These are phyloP conservation scores for Diplazon laetatorius DNA, from an alignment of 2,888 invertebrate genomes.

Conservation along the genomic window DNA sequence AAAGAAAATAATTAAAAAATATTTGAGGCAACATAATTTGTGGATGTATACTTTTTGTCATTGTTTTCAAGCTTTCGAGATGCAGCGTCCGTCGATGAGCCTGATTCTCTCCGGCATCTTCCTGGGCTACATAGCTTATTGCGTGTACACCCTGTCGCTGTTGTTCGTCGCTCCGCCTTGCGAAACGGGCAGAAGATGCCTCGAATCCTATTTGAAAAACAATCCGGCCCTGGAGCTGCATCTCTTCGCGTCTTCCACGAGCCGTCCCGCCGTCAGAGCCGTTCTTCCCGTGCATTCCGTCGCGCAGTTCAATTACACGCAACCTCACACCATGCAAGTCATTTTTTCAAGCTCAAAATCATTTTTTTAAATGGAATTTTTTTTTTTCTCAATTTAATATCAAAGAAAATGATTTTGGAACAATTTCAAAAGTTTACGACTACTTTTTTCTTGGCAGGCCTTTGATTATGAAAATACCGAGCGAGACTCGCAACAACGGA, in stretches of 20 bases:
- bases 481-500: conserved; percentile 91
- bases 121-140: conserved; percentile 88
- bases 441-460: conserved; percentile 84
- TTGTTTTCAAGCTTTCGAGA: conserved; percentile 57
- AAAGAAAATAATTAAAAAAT: too few species aligned
- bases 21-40: neutral
- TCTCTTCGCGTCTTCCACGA: conserved; percentile 87
- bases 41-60: neutral
- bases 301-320: conserved; percentile 87
- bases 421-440: too few species aligned
- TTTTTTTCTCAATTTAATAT: neutral
- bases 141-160: conserved; percentile 89
- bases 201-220: conserved; percentile 87
- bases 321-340: conserved; percentile 84
- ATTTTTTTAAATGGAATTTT: neutral
- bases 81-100: conserved; percentile 84
- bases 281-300: conserved; percentile 86
- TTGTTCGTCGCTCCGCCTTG: conserved; percentile 90
- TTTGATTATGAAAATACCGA: conserved; percentile 88
- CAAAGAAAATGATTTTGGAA: neutral
- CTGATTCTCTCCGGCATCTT: conserved; percentile 87
- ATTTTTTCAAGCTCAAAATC: neutral
- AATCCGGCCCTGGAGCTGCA: conserved; percentile 88
- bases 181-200: conserved; percentile 86
- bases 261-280: conserved; percentile 85